Base-by-base conservation (phyloP, 1,140 invertebrate species). In the Lepidurus packardi region DNA sequence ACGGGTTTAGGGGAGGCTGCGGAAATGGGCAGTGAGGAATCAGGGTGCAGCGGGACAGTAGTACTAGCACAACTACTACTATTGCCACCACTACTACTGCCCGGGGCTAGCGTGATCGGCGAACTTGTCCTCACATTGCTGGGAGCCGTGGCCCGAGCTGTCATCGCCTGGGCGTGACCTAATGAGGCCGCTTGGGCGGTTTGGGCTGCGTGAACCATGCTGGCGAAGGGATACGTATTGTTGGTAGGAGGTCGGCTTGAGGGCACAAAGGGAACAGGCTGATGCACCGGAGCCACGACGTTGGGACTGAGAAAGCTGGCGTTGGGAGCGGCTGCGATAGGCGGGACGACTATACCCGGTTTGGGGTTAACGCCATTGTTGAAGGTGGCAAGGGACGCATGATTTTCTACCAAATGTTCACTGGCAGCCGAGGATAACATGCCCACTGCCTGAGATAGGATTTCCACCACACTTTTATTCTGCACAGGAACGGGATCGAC, bases 201-300 rank as follows among this genome's bases (percentile, higher is more conserved):
- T 75, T 84, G 88, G 7, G 89, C 89, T 75, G 93, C 93, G 83
- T 95, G 93, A 76, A 92, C 93, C 93, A 96, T 95, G 84, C 93
- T 94, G 81, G 92, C 91, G 84, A 94, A 96, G 21, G 94, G 93
- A 85, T 92, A 95, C 82, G 90, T 90, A 73, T 88, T 88, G 43
- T 11, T 75, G 44, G 73, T 42, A 83, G 81, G 65, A 81, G 82
- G 77, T 81, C 80, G 79, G 76, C 82, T 82, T 65, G 84, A 80
- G 42, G 82, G 79, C 10, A 80, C 81, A 80, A 84, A 83, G 75
- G 84, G 83, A 73, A 85, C 82, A 65, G 83, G 82, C 73, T 85
- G 83, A 80, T 81, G 81, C 45, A 80, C 80, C 43, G 85, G 83
- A 44, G 83, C 85, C 44, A 86, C 83, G 65, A 85, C 83, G 82